Base-by-base conservation (phyloP, 2,888 invertebrate species). In the Trissonchulus latispiculum region DNA sequence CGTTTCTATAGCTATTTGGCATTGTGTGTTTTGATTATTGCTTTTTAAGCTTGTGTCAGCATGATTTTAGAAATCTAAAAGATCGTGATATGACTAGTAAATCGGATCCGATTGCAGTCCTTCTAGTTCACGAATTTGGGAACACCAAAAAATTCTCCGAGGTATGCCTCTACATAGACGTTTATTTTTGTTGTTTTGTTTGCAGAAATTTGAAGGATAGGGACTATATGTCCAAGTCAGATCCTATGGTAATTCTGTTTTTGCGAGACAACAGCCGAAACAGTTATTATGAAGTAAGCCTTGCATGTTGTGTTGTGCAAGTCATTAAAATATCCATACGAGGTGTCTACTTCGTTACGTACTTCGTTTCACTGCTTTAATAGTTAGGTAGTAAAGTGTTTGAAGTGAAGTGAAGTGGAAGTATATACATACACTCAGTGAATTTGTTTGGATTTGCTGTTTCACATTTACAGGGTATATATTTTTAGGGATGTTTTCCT, bases 171-270 rank as follows among this genome's bases (percentile, higher is more conserved):
- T 35, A n/a, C 23, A 36, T 36, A 18, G 23, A n/a, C 8, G n/a
- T n/a, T n/a, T 29, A 1, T 36, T 2, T 70, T n/a, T 1, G 1
- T 3, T 2, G 37, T 1, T 48, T 33, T n/a, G 3, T 18, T 70
- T 64, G 1, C 71, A 75, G 75, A 35, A 62, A 73, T 23, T 36
- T 75, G 1, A 33, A 36, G 1, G 67, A 73, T 67, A 59, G 73
- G 2, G 87, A 87, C 82, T 80, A 86, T 1, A 81, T 87, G 73
- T 87, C 87, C 0, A 87, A 87, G 79, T 87, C 87, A 31, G 87
- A 87, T 78, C 87, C 87, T 1, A 83, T 87, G 82, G 86, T 86
- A 80, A 83, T 85, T n/a, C 75, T 82, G 35, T 81, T 78, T 72
- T 78, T 80, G 36, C 78, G 78, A 2, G 73, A 73, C 33, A 23